Base-by-base conservation (phyloP, 2,888 invertebrate species). In the Sarcophaga rosellei region DNA sequence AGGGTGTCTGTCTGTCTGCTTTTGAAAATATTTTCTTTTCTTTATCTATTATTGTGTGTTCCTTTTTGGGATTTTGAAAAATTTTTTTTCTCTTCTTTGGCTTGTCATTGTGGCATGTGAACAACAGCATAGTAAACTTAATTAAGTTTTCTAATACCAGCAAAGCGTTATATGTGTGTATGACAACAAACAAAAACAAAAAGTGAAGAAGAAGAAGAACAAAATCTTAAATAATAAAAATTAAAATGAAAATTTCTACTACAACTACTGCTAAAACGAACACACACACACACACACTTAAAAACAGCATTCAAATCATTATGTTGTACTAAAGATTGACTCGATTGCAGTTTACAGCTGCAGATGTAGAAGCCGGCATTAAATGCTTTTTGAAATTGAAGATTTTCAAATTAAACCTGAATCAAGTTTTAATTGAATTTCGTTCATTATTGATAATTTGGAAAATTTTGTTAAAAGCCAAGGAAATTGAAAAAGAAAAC, bases 101-200 rank as follows among this genome's bases (percentile, higher is more conserved):
- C 47, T 73, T 81, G 69, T 72, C 80, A 83, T 87, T 86, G 84
- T 87, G 81, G 80, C 75, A 80, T 82, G 79, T 80, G 82, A 84
- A 76, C 81, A 77, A 76, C 69, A 84, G 84, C 79, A 75, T 68
- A 47, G 78, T 83, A 84, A 88, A 88, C 86, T 88, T 89, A 89
- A 89, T 89, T 88, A 89, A 88, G 88, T 89, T 89, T 88, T 68
- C 88, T 88, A 87, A 88, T 88, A 86, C 88, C 86, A 77, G 85
- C 79, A 77, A 72, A 80, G 83, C 8, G 35, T 8, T 35, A 35
- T 35, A 10, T 35, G 35, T 35, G 35, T 35, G 35, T 35, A 35
- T 35, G 35, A 35, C 35, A 35, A 35, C 35, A 35, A 35, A 35
- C 35, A 10, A 35, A 35, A 35, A 35, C 35, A 35, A 35, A 35